Evolutionary conservation across 2,797 vertebrate species (phyloP), one percentile per base, ranked within the genome.

Genomic region (Rhinella marina): DNA sequence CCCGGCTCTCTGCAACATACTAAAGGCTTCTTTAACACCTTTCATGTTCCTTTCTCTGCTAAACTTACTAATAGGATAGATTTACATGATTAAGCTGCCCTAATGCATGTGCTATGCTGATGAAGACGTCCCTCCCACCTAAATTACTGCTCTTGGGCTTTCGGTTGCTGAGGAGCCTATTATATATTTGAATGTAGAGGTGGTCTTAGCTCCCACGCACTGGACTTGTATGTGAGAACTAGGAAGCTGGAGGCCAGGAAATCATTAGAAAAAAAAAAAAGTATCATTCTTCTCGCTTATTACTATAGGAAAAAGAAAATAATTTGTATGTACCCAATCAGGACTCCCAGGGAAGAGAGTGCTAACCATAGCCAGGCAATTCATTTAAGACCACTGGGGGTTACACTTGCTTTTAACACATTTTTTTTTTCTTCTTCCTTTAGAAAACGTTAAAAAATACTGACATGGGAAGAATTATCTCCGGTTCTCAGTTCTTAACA

Each of bases 21-120:
- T 94, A 93, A 93, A 0, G 0, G 93, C 95, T 93, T 92, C 93
- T 92, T 93, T 92, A 92, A 94, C 94, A 92, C 94, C 94, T 94
- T 93, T 91, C 75, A 68, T 83, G 79, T 84, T 78, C 84, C 76
- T 88, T 85, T 81, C 57, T 82, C 48, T 66, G 82, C 92, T 92
- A 92, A 91, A 93, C 91, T 93, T 94, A 92, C 92, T 95, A 95
- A 95, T 93, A 92, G 85, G 92, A 91, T 93, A 90, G 91, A 85
- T 93, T 93, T 93, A 92, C 92, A 91, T 81, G 90, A 92, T 94
- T 80, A 91, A 90, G 93, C 92, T 92, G 92, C 91, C 92, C 92
- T 92, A 92, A 93, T 88, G 92, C 27, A 7, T 88, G 66, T 91
- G 89, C 89, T 90, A 91, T 90, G 90, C 90, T 91, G 92, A 90